A percentile compares a stretch with the other conserved stretches of the same genome.
Evolutionary conservation across 1,140 invertebrate genomes (phyloP).

Genomic region (Zaprionus davidi): DNA sequence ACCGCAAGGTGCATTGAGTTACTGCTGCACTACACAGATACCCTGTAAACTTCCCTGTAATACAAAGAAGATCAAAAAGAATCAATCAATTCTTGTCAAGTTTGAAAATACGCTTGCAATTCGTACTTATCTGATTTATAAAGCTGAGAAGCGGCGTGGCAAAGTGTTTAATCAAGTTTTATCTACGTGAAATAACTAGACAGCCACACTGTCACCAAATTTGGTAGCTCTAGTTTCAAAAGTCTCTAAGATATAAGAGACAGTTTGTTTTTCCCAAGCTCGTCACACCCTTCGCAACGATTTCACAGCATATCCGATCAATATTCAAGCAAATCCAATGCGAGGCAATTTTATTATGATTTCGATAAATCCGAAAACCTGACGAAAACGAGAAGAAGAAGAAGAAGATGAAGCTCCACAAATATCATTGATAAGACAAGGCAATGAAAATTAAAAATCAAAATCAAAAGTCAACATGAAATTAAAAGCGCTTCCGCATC

Average conservation of each 20-base stretch:
- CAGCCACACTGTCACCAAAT: no score
- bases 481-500: slow-evolving; percentile 74
- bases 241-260: no score
- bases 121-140: no score
- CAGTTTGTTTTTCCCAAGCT: not conserved
- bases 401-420: slow-evolving; percentile 2
- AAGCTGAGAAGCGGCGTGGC: accelerated
- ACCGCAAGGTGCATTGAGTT: not conserved
- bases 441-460: slow-evolving; percentile 36
- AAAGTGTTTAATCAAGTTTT: no score
- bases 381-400: not conserved
- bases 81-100: no score
- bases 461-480: slow-evolving; percentile 55
- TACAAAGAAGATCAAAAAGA: not conserved
- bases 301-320: slow-evolving; percentile 2
- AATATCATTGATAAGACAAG: slow-evolving; percentile 54
- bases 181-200: no score
- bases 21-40: not conserved
- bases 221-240: no score
- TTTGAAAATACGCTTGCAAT: no score
- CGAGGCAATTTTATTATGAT: slow-evolving; percentile 22
- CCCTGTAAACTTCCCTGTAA: not conserved
- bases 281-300: not conserved
- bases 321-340: slow-evolving; percentile 33
- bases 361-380: slow-evolving; percentile 15